Evolutionary conservation across 2,113 vertebrate genomes (phyloP).

Genomic region (Crotophaga sulcirostris): DNA sequence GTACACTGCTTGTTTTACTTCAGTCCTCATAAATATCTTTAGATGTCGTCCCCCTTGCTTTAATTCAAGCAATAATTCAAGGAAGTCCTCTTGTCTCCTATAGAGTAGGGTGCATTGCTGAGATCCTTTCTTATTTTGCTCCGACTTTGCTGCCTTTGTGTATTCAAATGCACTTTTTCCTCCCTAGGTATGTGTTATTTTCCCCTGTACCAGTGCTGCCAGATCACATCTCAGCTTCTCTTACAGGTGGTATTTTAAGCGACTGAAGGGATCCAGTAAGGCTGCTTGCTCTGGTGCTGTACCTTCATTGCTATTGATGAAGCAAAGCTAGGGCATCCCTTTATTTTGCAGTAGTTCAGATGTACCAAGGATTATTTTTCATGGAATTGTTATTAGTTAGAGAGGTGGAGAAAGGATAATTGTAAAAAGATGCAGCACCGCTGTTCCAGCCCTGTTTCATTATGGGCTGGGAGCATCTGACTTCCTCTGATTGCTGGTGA

Average conservation of each 20-base stretch:
- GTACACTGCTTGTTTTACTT: neutral
- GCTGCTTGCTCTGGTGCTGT: neutral
- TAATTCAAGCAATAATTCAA: neutral
- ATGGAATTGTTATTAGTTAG: neutral
- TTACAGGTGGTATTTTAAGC: neutral
- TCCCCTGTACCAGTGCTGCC: neutral
- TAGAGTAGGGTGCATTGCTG: neutral
- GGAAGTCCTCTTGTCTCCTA: neutral
- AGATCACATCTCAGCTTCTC: neutral
- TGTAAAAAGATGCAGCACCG: slow-evolving; percentile 36
- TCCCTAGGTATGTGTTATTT: neutral
- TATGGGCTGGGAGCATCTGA: slow-evolving; percentile 46
- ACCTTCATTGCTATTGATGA: neutral
- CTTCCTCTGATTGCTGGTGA: slow-evolving; percentile 40
- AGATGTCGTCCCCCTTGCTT: neutral
- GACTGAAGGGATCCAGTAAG: neutral
- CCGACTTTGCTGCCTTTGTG: neutral
- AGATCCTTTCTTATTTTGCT: neutral
- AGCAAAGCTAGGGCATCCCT: neutral
- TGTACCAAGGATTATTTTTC: neutral
- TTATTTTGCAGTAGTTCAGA: neutral
- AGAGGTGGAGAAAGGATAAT: slow-evolving; percentile 52
- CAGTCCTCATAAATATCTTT: neutral
- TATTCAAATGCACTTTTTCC: neutral
- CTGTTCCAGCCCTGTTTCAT: slow-evolving; percentile 48